A percentile compares a stretch with the other conserved stretches of the same genome.
These are phyloP conservation scores for Sphyrna mokarran DNA, from an alignment of 2,113 vertebrate genomes.

Conservation along the genomic window DNA sequence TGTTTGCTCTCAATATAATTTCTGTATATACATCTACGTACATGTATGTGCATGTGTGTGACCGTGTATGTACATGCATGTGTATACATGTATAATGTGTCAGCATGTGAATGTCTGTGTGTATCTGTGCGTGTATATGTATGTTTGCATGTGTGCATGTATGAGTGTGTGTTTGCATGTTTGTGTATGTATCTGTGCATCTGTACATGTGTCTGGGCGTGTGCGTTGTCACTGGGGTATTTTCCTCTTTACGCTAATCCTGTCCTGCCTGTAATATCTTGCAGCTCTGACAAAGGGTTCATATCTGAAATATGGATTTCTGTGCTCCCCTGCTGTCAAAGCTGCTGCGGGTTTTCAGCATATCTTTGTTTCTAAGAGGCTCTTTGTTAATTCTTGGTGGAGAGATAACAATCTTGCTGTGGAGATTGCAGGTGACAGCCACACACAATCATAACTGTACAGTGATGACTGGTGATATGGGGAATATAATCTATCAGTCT, in stretches of 20 bases:
- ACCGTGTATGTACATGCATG: too few relatives aligned
- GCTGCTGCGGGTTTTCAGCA: neutral
- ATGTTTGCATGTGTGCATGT: too few relatives aligned
- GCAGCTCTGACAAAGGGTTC: neutral
- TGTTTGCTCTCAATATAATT: neutral
- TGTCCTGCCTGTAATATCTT: neutral
- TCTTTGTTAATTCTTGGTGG: neutral
- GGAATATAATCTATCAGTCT: neutral
- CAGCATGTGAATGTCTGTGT: too few relatives aligned
- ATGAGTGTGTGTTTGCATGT: neutral
- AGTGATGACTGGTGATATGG: neutral
- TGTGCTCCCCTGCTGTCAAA: neutral
- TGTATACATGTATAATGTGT: too few relatives aligned
- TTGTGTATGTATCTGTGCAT: too few relatives aligned
- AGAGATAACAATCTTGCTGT: neutral
- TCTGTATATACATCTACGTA: neutral
- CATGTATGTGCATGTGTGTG: neutral
- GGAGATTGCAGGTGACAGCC: neutral
- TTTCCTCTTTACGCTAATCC: neutral
- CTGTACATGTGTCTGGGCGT: neutral
- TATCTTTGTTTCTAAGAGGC: neutral
- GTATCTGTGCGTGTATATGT: too few relatives aligned
- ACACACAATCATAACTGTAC: too few relatives aligned
- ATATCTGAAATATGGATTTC: neutral
- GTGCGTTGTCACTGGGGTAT: neutral